These are phyloP conservation scores for Arbacia lixula DNA, from an alignment of 53 echinoderm and acorn worm species.

Conservation along the genomic window DNA sequence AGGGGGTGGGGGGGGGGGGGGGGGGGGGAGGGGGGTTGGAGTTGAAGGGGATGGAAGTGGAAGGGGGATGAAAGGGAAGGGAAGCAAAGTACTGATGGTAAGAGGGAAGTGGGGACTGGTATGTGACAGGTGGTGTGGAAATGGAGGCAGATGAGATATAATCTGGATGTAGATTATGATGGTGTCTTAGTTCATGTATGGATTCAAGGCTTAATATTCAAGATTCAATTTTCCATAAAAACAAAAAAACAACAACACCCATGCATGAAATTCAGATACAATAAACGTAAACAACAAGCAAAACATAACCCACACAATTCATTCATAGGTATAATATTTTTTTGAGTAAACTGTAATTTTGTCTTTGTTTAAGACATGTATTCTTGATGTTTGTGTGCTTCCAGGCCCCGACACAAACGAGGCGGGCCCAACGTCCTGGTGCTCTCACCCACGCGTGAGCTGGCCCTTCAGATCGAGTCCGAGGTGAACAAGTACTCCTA, in stretches of 20 bases:
- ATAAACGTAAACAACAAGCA: neutral
- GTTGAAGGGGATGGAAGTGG: no score
- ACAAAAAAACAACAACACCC: neutral
- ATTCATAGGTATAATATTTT: neutral
- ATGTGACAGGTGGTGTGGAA: no score
- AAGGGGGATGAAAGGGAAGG: no score
- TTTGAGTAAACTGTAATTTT: neutral
- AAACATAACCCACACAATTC: neutral
- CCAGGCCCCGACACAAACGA: constrained; percentile 57
- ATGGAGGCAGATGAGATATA: no score
- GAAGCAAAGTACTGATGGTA: no score
- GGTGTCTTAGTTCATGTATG: no score
- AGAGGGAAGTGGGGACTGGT: no score
- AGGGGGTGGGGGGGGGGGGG: no score
- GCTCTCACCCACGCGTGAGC: constrained; percentile 92
- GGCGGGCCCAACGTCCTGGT: constrained; percentile 92
- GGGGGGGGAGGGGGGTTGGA: no score
- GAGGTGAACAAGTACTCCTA: constrained; percentile 98
- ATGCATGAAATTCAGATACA: neutral
- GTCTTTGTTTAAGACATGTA: neutral
- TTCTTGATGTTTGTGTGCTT: neutral
- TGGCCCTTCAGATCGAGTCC: constrained; percentile 91
- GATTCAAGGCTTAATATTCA: no score
- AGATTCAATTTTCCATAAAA: neutral
- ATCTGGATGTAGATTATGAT: no score